Evolutionary conservation across 2,113 vertebrate genomes (phyloP), one percentile per base, ranked within the genome.

Genomic region (Zosterops pallidus): DNA sequence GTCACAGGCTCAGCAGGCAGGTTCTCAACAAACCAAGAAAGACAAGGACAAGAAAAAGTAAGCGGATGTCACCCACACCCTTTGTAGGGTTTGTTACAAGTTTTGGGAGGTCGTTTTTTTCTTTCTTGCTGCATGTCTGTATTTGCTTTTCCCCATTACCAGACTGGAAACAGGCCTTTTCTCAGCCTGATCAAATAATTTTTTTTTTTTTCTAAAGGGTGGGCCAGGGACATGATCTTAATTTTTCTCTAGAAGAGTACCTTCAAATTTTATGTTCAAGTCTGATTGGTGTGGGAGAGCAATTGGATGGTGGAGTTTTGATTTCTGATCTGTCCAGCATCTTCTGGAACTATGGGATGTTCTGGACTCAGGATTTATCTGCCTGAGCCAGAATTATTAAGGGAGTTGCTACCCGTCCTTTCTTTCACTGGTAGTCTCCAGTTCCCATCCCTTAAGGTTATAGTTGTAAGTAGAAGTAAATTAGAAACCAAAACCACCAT

Each of bases 31-130:
- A 87, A 98, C 98, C 97, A 98, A 98, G 98, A 98, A 98, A 96
- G 98, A 98, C 97, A 98, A 98, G 94, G 98, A 98, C 97, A 98
- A 98, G 98, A 98, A 98, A 98, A 98, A 98, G 98, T 98, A 98
- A 98, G 98, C 97, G 5, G 92, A 57, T 96, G 96, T 88, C 93
- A 47, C 64, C 92, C 92, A 82, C 26, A 3, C 33, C 86, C 86
- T 53, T 49, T 42, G 83, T 96, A 96, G 96, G 65, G 64, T 92
- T 89, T 91, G 56, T 89, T 83, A 96, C 65, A 17, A 15, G 21
- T 94, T 95, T 70, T 69, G 90, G 85, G 94, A 94, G 75, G 90
- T 89, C 81, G 25, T 65, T 83, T 56, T 52, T 47, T 86, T 49
- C 44, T 89, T 95, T 97, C 85, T 86, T 93, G 96, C 80, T 96